A percentile compares a stretch with the other conserved stretches of the same genome.
Conservation (phyloP, 2,888 invertebrate species). For the Ornithoptera priamus region DNA sequence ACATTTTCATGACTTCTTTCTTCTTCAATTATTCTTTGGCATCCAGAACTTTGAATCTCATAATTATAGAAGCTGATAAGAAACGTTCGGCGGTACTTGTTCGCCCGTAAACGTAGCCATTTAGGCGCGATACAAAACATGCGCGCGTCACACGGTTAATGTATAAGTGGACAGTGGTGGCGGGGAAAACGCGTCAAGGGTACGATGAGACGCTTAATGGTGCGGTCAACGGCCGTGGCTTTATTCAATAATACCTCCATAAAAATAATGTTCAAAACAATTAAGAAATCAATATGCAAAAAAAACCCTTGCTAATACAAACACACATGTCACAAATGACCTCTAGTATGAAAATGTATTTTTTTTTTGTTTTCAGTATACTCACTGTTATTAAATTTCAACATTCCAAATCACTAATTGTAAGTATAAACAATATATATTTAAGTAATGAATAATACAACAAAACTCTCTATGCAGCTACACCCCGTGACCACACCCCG, state of each 20-base stretch:
- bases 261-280: background rate
- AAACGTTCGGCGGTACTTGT: constrained; percentile 1
- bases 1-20: background rate
- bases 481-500: constrained; percentile 47
- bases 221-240: constrained; percentile 31
- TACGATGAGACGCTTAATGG: constrained; percentile 36
- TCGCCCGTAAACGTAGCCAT: constrained; percentile 34
- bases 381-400: background rate
- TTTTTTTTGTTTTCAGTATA: background rate
- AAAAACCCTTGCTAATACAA: background rate
- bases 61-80: background rate
- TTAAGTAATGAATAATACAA: background rate
- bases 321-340: background rate
- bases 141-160: constrained; percentile 71
- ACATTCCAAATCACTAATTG: background rate
- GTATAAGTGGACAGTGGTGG: constrained; percentile 39
- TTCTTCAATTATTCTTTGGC: background rate
- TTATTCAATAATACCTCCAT: background rate
- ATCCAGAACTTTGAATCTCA: background rate
- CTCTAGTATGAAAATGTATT: background rate
- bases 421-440: background rate
- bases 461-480: constrained; percentile 26
- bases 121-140: constrained; percentile 71
- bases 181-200: constrained; percentile 44
- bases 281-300: background rate